Base-by-base conservation (phyloP, 2,888 invertebrate species). In the Tenthredo amoena region DNA sequence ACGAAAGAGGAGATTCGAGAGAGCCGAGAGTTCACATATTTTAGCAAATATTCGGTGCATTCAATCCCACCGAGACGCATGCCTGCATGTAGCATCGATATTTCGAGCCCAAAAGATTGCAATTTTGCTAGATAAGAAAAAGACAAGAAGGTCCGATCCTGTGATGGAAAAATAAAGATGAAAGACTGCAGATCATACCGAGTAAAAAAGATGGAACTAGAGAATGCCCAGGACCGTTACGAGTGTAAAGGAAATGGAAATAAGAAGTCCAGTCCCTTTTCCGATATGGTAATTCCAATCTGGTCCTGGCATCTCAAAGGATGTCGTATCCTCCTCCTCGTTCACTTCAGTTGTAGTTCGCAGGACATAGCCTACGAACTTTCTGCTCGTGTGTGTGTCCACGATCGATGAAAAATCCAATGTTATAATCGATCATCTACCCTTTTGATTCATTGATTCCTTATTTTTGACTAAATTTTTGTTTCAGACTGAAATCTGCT, bases 401-500 rank as follows among this genome's bases (percentile, higher is more conserved):
- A 26, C 18, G 18, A 68, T 68, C 50, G 50, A 31, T 50, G 6
- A 18, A 47, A 77, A 77, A 74, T n/a, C 40, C 1, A 31, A 47
- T 3, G 37, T 15, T 40, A 18, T n/a, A 15, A 26, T 26, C 26
- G 26, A 26, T 26, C 26, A 26, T 26, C 26, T 26, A 26, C 4
- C 5, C 34, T 34, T 50, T 72, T 47, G 6, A 43, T n/a, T 72
- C 21, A 58, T 43, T 58, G n/a, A 15, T 58, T 55, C 31, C 15
- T 34, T 76, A 79, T 12, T 72, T 72, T 21, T 74, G 43, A 12
- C 12, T 2, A 3, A 43, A 10, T 34, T 43, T 77, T 31, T 43
- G 37, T 96, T 96, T 34, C 96, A 99, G 98, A 96, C 97, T 90
- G 99, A 99, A 94, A 96, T 99, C 88, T 98, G 98, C 93, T 96